Evolutionary conservation across 2,888 invertebrate genomes (phyloP).

Genomic region (Ferdinandea cuprea): DNA sequence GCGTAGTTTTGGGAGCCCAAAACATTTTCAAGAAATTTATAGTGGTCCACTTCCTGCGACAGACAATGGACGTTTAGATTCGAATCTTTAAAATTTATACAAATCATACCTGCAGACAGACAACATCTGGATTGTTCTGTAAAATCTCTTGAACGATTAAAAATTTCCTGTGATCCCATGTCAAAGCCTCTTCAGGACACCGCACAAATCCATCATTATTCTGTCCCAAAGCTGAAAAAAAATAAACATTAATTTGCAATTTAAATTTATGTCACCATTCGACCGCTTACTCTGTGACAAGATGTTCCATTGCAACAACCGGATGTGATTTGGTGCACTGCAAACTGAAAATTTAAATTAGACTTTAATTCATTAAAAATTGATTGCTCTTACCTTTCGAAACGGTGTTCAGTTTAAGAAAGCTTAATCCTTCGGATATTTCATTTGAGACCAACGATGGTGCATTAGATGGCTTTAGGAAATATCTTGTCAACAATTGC

Average conservation of each 20-base stretch:
- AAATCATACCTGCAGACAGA: slow-evolving; percentile 87
- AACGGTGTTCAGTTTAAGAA: slow-evolving; percentile 83
- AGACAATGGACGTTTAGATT: too few species aligned
- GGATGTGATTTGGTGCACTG: slow-evolving; percentile 84
- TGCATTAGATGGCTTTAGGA: slow-evolving; percentile 78
- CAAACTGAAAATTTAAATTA: slow-evolving; percentile 81
- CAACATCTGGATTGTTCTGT: slow-evolving; percentile 87
- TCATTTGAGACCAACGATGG: slow-evolving; percentile 77
- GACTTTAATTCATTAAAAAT: too few species aligned
- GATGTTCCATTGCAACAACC: slow-evolving; percentile 89
- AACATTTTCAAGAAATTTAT: slow-evolving; percentile 86
- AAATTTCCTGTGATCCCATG: slow-evolving; percentile 87
- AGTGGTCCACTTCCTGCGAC: slow-evolving; percentile 91
- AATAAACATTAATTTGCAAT: slow-evolving; percentile 68
- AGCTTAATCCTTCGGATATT: slow-evolving; percentile 81
- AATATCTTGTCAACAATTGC: slow-evolving; percentile 82
- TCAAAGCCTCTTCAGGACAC: slow-evolving; percentile 88
- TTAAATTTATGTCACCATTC: slow-evolving; percentile 35
- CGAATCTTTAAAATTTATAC: background rate
- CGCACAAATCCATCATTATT: slow-evolving; percentile 89
- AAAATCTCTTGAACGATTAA: slow-evolving; percentile 89
- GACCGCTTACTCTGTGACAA: slow-evolving; percentile 88
- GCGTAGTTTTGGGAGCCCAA: slow-evolving; percentile 87
- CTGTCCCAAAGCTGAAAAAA: slow-evolving; percentile 86
- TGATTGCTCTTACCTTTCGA: slow-evolving; percentile 82